These are phyloP conservation scores for Diarsia rubi DNA, from an alignment of 2,888 invertebrate genomes.

Conservation along the genomic window DNA sequence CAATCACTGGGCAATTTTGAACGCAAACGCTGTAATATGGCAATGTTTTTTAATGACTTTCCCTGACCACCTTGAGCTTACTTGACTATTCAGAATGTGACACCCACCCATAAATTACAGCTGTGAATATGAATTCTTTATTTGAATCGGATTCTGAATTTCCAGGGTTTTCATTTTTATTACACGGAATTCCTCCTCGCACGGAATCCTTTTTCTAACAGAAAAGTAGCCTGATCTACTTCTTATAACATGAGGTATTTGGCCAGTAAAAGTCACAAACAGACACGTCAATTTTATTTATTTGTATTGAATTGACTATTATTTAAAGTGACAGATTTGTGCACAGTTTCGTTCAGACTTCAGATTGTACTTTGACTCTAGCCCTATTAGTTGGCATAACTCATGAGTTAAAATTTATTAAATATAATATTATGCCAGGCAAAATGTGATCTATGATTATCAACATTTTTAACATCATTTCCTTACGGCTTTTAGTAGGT, in stretches of 20 bases:
- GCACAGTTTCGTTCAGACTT: not conserved
- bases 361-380: not conserved
- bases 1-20: not conserved
- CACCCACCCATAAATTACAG: not conserved
- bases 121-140: no score
- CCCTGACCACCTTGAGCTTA: not conserved
- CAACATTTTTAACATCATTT: conserved; percentile 1
- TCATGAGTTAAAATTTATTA: conserved; percentile 8
- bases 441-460: not conserved
- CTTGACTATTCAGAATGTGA: not conserved
- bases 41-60: not conserved
- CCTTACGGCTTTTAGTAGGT: not conserved
- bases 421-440: conserved; percentile 12
- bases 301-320: not conserved
- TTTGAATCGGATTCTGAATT: no score
- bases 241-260: no score
- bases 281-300: no score
- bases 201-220: no score
- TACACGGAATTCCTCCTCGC: no score
- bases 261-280: no score
- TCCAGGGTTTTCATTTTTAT: no score
- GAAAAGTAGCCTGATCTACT: no score
- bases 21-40: not conserved
- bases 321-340: not conserved
- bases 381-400: conserved; percentile 1